Evolutionary conservation across 2,888 invertebrate genomes (phyloP), one percentile per base, ranked within the genome.

Genomic region (Ypsolopha scabrella): DNA sequence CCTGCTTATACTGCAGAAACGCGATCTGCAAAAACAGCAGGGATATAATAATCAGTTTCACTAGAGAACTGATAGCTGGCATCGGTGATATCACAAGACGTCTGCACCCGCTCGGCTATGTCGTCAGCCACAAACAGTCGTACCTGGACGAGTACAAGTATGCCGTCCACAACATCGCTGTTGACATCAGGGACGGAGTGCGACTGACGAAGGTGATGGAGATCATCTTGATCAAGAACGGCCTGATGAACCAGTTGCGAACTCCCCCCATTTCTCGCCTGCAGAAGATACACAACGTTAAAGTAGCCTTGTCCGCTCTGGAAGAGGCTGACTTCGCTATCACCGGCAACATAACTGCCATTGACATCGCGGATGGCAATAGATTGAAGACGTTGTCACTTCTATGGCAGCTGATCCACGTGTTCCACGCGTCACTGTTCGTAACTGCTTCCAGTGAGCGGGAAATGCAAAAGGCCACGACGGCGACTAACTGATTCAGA

Each of bases 131-230:
- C 68, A 91, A 91, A 55, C 97, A 97, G 76, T 92, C 90, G 0
- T 92, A 90, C 62, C 86, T 97, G 14, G 94, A 97, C 63, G 97
- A 97, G 76, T 96, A 93, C 70, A 92, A 96, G 74, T 97, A 93
- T 71, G 93, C 94, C 0, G 94, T 97, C 0, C 90, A 89, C 46
- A 92, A 93, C 65, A 83, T 97, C 45, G 91, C 92, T 0, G 74
- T 88, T 0, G 97, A 97, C 70, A 87, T 97, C n/a, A 88, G 95
- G 51, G 96, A 96, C 71, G 97, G 97, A 0, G 90, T 97, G 0
- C 88, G 96, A 50, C 77, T 97, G n/a, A 92, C 94, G 0, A 91
- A 92, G 64, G 90, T 96, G 0, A 91, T 95, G 90, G 96, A 97
- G 74, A 90, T 94, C 2, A 91, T 95, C 56, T 78, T 92, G 34